Evolutionary conservation across 2,797 vertebrate species (phyloP).

Genomic region (Microcaecilia unicolor): DNA sequence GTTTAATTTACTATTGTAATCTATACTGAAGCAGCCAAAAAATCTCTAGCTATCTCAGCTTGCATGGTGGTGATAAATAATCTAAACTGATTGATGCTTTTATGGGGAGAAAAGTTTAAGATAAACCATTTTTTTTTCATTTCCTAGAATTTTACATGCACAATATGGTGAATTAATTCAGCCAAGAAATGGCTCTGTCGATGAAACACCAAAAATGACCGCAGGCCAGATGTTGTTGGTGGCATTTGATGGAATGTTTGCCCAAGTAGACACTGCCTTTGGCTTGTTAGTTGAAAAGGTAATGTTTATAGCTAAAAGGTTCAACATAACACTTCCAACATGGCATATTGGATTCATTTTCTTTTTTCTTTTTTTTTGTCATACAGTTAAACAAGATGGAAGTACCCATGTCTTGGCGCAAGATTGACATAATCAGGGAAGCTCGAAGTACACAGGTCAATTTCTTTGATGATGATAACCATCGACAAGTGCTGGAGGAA

Average conservation of each 20-base stretch:
- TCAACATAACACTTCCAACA: not conserved
- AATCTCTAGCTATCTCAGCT: too few relatives aligned
- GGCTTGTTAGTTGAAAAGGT: slow-evolving; percentile 93
- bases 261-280: slow-evolving; percentile 93
- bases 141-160: slow-evolving; percentile 73
- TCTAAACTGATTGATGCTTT: too few relatives aligned
- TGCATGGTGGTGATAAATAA: too few relatives aligned
- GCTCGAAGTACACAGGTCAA: slow-evolving; percentile 80
- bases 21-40: too few relatives aligned
- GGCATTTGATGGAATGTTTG: slow-evolving; percentile 97
- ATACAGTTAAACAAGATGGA: slow-evolving; percentile 85
- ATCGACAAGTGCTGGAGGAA: slow-evolving; percentile 84
- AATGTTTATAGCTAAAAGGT: slow-evolving; percentile 17
- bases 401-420: slow-evolving; percentile 83
- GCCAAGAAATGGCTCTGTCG: slow-evolving; percentile 75
- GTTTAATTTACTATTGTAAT: too few relatives aligned
- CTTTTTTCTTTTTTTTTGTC: not conserved
- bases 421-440: slow-evolving; percentile 88
- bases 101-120: not conserved
- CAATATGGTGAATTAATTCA: slow-evolving; percentile 97
- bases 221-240: slow-evolving; percentile 96
- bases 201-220: slow-evolving; percentile 95
- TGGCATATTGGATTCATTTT: too few relatives aligned
- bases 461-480: slow-evolving; percentile 78
- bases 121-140: not conserved